Base-by-base conservation (phyloP, 2,797 vertebrate species). In the Taeniopygia guttata region DNA sequence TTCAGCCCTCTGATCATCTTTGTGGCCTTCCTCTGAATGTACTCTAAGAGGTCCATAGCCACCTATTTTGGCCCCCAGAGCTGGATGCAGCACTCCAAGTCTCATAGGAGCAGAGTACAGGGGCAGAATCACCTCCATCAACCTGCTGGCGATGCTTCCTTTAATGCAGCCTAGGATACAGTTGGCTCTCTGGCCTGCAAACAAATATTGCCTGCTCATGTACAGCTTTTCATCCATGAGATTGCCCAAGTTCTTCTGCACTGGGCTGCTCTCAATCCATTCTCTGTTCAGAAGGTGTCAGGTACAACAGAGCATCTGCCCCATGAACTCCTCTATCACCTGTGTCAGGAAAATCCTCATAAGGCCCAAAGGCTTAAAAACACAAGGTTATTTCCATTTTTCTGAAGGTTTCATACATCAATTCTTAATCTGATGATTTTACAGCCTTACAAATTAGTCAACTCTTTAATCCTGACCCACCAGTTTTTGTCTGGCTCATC, bases 101-200 rank as follows among this genome's bases (percentile, higher is more conserved):
- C 27, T 43, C 36, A 14, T 7, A 34, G 36, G 34, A 48, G 26
- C 30, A 75, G 49, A 68, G 22, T 29, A 36, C 23, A 25, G 17
- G 2, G 13, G 13, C 6, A 75, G 16, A 55, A 55, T 29, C 22
- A 49, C 9, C 19, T 62, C 23, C 48, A 54, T 38, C 0, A 0
- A 10, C 8, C 22, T 82, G 22, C 32, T 68, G 27, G 7, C 11
- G 16, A 17, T 0, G 0, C 19, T 43, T 48, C 9, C 11, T 55
- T n/a, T 25, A 13, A 42, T n/a, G 22, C 11, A 55, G 9, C 29
- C 14, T 17, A 30, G 29, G 10, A 40, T 52, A 30, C 7, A 40
- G 25, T 4, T 40, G 34, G 17, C 14, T 52, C 60, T 40, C 10
- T 67, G 29, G 20, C 7, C 25, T 59, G 4, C 32, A 55, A 22